phyloP scores from a whole-genome alignment of 2,113 vertebrate genomes.

The Noctilio leporinus region DNA sequence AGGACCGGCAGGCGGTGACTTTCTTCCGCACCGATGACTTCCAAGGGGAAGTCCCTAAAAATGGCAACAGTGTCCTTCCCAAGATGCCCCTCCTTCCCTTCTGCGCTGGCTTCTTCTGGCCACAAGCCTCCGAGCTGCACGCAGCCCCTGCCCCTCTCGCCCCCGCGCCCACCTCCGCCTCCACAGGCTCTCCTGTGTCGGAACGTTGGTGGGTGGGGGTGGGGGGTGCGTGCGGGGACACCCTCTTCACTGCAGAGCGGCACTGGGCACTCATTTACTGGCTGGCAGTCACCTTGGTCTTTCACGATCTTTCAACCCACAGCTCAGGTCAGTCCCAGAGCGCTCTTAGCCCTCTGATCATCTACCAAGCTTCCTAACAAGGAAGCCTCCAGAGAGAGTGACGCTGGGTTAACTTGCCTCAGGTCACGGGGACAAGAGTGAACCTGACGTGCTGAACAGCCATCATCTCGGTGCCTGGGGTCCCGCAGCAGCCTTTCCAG shows the following conservation, averaged over 20 bases:
- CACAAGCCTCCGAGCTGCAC: accelerated
- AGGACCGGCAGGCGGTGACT: neutral
- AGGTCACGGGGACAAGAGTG: neutral
- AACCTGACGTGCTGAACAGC: accelerated
- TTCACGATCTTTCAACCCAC: neutral
- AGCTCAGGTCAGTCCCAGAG: neutral
- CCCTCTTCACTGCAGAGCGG: too few relatives aligned
- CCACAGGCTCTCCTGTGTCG: neutral
- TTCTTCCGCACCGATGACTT: neutral
- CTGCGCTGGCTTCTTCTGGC: neutral
- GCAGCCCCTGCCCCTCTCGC: too few relatives aligned
- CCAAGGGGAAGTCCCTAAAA: neutral
- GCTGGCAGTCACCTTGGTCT: neutral
- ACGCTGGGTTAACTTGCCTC: neutral
- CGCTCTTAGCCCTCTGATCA: neutral
- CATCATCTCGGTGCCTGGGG: neutral
- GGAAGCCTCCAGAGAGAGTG: neutral
- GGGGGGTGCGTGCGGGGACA: too few relatives aligned
- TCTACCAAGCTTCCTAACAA: neutral
- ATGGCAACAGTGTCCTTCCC: accelerated
- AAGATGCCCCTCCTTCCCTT: too few relatives aligned
- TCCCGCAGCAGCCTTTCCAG: neutral
- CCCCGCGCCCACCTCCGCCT: neutral
- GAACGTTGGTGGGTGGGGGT: too few relatives aligned
- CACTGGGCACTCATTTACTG: accelerated